These are phyloP conservation scores for Moxostoma hubbsi DNA, from an alignment of 2,797 vertebrate species.

Conservation along the genomic window DNA sequence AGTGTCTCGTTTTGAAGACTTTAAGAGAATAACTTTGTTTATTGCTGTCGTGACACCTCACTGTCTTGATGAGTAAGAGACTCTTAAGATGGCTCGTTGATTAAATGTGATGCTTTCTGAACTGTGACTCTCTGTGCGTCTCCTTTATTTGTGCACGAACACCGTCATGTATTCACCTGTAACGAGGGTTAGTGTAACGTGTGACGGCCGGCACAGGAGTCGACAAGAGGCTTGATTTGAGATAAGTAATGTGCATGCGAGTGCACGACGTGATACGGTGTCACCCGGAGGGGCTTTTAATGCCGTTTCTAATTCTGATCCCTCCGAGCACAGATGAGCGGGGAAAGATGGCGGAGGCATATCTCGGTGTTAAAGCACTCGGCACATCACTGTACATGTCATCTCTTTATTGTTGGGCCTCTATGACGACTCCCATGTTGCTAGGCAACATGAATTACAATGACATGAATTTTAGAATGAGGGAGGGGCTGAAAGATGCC, in stretches of 20 bases:
- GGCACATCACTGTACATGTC: constrained; percentile 59
- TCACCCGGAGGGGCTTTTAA: constrained; percentile 12
- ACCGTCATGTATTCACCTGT: neutral
- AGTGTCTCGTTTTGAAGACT: constrained; percentile 58
- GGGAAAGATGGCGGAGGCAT: constrained; percentile 56
- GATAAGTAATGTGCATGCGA: neutral
- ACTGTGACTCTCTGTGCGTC: constrained; percentile 13
- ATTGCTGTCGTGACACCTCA: constrained; percentile 62
- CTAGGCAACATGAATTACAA: constrained; percentile 65
- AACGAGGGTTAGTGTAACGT: neutral
- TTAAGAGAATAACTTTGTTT: constrained; percentile 57
- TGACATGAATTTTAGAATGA: constrained; percentile 59
- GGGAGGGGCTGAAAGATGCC: constrained; percentile 55
- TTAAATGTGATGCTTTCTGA: constrained; percentile 46
- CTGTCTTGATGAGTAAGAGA: constrained; percentile 62
- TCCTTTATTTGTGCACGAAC: constrained; percentile 33
- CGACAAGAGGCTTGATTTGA: neutral
- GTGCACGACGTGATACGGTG: neutral
- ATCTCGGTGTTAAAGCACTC: constrained; percentile 48
- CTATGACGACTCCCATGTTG: constrained; percentile 61
- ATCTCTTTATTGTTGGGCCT: constrained; percentile 61
- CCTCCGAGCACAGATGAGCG: constrained; percentile 22
- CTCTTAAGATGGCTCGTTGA: constrained; percentile 51
- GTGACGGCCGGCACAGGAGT: neutral
- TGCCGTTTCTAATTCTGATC: constrained; percentile 37